Base-by-base conservation (phyloP, 2,888 invertebrate species). In the Pocota personata region DNA sequence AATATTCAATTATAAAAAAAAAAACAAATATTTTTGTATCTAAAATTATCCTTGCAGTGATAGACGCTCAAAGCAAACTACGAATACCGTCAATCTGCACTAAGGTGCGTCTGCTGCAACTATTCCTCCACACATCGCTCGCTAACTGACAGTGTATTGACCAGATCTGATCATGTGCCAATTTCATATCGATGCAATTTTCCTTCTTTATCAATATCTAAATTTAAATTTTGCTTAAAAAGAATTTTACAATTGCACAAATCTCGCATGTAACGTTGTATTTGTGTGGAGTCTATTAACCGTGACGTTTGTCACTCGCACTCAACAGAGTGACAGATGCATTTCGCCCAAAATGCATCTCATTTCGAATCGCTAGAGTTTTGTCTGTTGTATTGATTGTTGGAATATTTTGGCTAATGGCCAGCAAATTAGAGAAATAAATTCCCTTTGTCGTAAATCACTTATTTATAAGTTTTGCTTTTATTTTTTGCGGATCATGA, bases 301-400 rank as follows among this genome's bases (percentile, higher is more conserved):
- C 52, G 76, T 89, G 90, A 90, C 90, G 89, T 90, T 90, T 89
- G 89, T 89, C 90, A 90, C 89, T 90, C 82, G 89, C 91, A 89
- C 90, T 89, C 89, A 87, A 89, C 89, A 87, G 89, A 90, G 91
- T 91, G 91, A 92, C 91, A 91, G 91, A 92, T 92, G 90, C 87
- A 86, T 80, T 76, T 75, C 80, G 64, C 79, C 50, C 67, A 55
- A 80, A 79, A 76, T 84, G 80, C 64, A 79, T 67, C 37, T 60
- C 43, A 83, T 78, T 66, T 72, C 78, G 67, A 60, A 60, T 67
- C 10, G 73, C 78, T 12, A 71, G 60, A 73, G 84, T 79, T 71
- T 76, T 66, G 76, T 84, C 80, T 84, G 69, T 75, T 71, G 76
- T 60, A 86, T 86, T 86, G 86, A 86, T 82, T 82, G 86, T 82